Evolutionary conservation across 2,797 vertebrate species (phyloP), one percentile per base, ranked within the genome.

Genomic region (Thaleichthys pacificus): DNA sequence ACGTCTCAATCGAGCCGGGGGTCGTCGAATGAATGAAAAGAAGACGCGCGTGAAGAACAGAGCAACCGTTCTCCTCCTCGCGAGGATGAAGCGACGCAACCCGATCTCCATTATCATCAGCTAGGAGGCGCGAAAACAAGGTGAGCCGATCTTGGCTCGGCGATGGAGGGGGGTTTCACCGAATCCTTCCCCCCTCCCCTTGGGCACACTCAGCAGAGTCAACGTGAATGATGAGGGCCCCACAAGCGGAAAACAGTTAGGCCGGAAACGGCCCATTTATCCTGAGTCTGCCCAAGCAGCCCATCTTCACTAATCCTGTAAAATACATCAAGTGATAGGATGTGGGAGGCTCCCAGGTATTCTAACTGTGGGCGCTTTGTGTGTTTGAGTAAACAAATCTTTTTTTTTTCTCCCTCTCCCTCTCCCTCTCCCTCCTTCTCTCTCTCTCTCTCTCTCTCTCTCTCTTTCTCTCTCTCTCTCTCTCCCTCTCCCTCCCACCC

Each of bases 361-460:
- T 74, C 61, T 73, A 71, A 77, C 78, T 77, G 68, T 71, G 73
- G 68, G 57, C 65, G 68, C 70, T 73, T 71, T 76, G 70, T 68
- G 66, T 69, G 67, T 68, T 56, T 17, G 54, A 73, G 58, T 60
- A 69, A 69, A 77, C 75, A 2, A 78, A 68, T 71, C 67, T 72
- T 5, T 58, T 51, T 69, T 61, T 42, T 70, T 21, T 62, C 26
- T 71, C 22, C 35, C n/a, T 17, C 26, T n/a, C 51, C 69, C 67
- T 70, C 24, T 24, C 24, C 2, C 24, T 24, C 24, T 24, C 24
- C 2, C 24, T 24, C 24, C 2, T 1, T 24, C 24, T 58, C 32
- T 68, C 21, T 54, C 28, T 12, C 28, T 15, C 58, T 15, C 42
- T 56, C 57, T 21, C 47, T 42, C 42, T 5, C 51, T 71, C 67